Evolutionary conservation across 2,113 vertebrate genomes (phyloP).

Genomic region (Ctenodactylus gundi): DNA sequence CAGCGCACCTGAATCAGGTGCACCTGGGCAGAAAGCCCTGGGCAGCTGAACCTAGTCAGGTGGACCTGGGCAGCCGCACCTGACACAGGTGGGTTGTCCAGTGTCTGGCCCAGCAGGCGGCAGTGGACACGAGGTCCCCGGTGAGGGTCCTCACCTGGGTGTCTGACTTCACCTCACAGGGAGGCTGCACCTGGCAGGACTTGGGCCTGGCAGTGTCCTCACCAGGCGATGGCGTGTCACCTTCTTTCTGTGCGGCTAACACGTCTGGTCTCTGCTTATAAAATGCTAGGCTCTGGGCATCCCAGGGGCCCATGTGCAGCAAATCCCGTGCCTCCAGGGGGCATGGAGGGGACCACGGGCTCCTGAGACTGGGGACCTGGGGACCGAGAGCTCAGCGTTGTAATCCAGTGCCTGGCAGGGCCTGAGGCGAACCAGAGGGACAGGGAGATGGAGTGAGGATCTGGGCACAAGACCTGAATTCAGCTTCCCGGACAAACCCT

Average conservation of each 20-base stretch:
- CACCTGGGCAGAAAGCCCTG: too few relatives aligned
- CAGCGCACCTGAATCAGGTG: not conserved
- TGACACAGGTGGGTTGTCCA: too few relatives aligned
- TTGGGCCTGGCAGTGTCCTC: rapidly evolving
- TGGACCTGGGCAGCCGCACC: not conserved
- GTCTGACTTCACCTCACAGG: too few relatives aligned
- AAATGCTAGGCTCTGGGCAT: rapidly evolving
- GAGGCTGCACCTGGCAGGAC: rapidly evolving
- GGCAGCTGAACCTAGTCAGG: not conserved
- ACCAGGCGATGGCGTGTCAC: rapidly evolving
- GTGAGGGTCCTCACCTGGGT: not conserved
- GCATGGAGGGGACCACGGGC: rapidly evolving
- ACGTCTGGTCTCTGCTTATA: rapidly evolving
- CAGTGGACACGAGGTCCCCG: not conserved
- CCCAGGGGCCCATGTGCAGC: rapidly evolving
- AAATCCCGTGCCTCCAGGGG: rapidly evolving
- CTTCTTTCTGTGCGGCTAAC: rapidly evolving
- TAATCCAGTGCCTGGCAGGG: rapidly evolving
- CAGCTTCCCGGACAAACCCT: too few relatives aligned
- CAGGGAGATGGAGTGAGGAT: rapidly evolving
- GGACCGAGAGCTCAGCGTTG: too few relatives aligned
- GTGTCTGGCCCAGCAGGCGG: not conserved
- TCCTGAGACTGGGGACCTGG: too few relatives aligned
- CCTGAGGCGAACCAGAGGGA: too few relatives aligned
- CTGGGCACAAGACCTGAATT: rapidly evolving